Evolutionary conservation across 2,888 invertebrate species (phyloP).

Genomic region (Cistogaster globosa): DNA sequence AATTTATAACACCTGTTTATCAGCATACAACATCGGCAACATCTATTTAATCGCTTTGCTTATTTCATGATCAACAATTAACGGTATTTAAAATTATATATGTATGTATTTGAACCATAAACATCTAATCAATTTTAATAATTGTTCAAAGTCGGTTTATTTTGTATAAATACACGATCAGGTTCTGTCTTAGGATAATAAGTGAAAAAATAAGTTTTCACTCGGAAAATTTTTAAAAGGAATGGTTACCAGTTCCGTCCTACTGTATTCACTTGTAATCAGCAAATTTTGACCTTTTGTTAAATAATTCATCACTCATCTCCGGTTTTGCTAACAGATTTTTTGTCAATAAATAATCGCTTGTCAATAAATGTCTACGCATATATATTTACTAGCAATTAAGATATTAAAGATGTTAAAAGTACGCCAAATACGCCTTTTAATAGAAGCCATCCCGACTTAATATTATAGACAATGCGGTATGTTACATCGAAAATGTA

Average conservation of each 20-base stretch:
- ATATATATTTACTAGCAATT: too few species aligned
- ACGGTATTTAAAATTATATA: slow-evolving; percentile 59
- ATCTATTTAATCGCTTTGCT: slow-evolving; percentile 47
- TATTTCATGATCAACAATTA: slow-evolving; percentile 63
- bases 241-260: too few species aligned
- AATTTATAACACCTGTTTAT: slow-evolving; percentile 45
- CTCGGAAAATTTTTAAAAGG: too few species aligned
- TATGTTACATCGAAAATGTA: too few species aligned
- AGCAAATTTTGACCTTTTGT: too few species aligned
- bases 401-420: too few species aligned
- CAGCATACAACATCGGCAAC: slow-evolving; percentile 39
- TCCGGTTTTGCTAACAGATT: neutral
- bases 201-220: neutral
- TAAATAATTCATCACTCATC: too few species aligned
- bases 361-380: too few species aligned
- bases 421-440: too few species aligned
- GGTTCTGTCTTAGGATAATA: neutral
- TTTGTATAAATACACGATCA: slow-evolving; percentile 30
- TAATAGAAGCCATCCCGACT: too few species aligned
- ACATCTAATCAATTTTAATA: slow-evolving; percentile 41
- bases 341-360: neutral
- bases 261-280: too few species aligned
- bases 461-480: too few species aligned
- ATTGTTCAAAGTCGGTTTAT: slow-evolving; percentile 21
- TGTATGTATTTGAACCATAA: slow-evolving; percentile 30